These are phyloP conservation scores for Camarhynchus parvulus DNA, from an alignment of 2,113 vertebrate species.

Conservation along the genomic window DNA sequence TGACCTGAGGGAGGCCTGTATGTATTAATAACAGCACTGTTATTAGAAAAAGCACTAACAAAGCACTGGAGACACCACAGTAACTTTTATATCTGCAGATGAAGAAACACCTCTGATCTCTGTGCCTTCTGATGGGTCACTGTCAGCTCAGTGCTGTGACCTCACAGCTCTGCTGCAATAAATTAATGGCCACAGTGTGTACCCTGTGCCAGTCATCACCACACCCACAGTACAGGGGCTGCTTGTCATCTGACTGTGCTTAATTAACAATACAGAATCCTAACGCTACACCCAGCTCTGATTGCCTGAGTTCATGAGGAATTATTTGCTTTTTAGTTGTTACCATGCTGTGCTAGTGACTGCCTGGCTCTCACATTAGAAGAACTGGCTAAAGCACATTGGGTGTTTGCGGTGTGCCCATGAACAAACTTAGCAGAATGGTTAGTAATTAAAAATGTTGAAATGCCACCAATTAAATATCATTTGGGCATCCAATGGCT, in stretches of 20 bases:
- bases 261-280: slow-evolving; percentile 8
- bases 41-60: slow-evolving; percentile 29
- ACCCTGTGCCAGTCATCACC: neutral
- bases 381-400: neutral
- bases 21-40: slow-evolving; percentile 20
- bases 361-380: neutral
- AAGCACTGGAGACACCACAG: neutral
- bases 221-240: neutral
- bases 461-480: neutral
- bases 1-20: slow-evolving; percentile 24
- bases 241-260: neutral
- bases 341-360: neutral
- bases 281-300: neutral
- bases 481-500: neutral
- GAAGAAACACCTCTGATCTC: neutral
- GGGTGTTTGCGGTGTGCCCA: neutral
- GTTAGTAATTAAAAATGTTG: neutral
- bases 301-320: neutral
- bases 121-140: neutral
- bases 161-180: neutral
- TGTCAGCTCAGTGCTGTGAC: neutral
- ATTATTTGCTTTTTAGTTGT: neutral
- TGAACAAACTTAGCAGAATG: neutral
- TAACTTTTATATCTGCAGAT: neutral
- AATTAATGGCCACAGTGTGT: neutral